These are phyloP conservation scores for Apogon talboti DNA, from an alignment of 2,797 vertebrate species.

Conservation along the genomic window DNA sequence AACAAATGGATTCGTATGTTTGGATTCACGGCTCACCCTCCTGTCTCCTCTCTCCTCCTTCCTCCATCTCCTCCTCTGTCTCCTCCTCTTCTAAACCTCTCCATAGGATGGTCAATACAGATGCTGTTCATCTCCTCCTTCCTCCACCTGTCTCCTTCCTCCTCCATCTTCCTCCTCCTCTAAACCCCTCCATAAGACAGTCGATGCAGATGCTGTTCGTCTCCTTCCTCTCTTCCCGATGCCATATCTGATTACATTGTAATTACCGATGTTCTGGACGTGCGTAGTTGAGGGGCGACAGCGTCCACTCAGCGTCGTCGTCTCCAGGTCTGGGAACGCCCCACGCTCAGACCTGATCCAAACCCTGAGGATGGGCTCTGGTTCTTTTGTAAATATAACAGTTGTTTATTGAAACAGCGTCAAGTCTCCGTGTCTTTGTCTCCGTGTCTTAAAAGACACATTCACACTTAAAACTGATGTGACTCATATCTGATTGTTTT, in stretches of 20 bases:
- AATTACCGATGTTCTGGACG: slow-evolving; percentile 64
- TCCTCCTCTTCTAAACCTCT: slow-evolving; percentile 1
- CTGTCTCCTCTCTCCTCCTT: too few relatives aligned
- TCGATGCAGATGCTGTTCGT: slow-evolving; percentile 4
- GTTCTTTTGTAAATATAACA: slow-evolving; percentile 75
- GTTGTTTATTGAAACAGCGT: slow-evolving; percentile 67
- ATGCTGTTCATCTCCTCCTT: background rate
- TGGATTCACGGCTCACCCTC: slow-evolving; percentile 24
- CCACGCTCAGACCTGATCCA: slow-evolving; percentile 41
- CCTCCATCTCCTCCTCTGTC: background rate
- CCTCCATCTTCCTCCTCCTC: background rate
- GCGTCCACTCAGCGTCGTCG: background rate
- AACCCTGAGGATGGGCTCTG: slow-evolving; percentile 38
- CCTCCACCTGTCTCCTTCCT: slow-evolving; percentile 47
- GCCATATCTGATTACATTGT: slow-evolving; percentile 77
- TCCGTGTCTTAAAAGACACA: too few relatives aligned
- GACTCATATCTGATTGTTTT: too few relatives aligned
- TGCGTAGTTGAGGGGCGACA: background rate
- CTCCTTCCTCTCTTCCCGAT: slow-evolving; percentile 44
- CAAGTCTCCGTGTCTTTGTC: slow-evolving; percentile 5
- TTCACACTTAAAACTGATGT: too few relatives aligned
- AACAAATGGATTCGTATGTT: slow-evolving; percentile 38
- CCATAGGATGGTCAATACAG: slow-evolving; percentile 44
- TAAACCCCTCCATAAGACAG: slow-evolving; percentile 42
- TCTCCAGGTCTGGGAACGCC: slow-evolving; percentile 53